Conservation (phyloP, 2,113 vertebrate species). For the Myrmecophaga tridactyla region DNA sequence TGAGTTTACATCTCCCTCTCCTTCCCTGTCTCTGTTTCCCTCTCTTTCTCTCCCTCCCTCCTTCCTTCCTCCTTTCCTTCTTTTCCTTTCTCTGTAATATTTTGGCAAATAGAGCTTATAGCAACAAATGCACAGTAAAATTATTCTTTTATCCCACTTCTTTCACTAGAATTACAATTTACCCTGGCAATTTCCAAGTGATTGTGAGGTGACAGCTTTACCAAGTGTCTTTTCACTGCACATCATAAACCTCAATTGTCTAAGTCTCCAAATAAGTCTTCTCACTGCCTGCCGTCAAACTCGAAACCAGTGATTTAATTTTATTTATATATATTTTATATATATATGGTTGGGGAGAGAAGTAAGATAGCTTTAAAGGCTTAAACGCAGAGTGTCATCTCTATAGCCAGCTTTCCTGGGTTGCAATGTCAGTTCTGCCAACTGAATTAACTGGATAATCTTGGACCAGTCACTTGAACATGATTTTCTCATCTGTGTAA, state of each 20-base stretch:
- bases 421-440: background rate
- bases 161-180: background rate
- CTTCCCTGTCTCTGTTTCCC: no score
- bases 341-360: background rate
- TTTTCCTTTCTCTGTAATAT: background rate
- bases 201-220: background rate
- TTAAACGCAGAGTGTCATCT: background rate
- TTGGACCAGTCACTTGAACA: background rate
- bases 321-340: background rate
- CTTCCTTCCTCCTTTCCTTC: no score
- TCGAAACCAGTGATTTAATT: background rate
- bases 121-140: background rate
- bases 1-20: no score
- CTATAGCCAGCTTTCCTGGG: background rate
- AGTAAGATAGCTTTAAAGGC: background rate
- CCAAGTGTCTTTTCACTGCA: background rate
- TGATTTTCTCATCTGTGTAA: background rate
- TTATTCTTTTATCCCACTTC: background rate
- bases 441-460: background rate
- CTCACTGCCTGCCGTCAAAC: rapidly evolving
- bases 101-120: background rate
- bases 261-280: background rate
- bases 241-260: background rate
- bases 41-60: no score
- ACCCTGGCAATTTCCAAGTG: background rate